phyloP scores from a whole-genome alignment of 1,140 invertebrate genomes.

The Drosophila obscura region DNA sequence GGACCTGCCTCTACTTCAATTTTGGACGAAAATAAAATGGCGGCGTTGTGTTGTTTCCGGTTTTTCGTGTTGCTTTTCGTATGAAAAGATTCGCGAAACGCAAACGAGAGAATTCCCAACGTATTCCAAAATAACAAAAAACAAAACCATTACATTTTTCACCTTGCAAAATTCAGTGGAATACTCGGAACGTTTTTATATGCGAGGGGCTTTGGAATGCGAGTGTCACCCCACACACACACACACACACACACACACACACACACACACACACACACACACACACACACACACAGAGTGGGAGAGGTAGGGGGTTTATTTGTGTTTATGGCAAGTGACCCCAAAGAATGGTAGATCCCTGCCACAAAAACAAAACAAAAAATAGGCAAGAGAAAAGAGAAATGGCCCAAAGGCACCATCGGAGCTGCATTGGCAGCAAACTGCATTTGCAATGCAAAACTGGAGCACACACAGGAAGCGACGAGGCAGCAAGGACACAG shows the following conservation, averaged over 20 bases:
- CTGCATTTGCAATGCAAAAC: constrained; percentile 68
- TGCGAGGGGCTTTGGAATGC: constrained; percentile 1
- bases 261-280: constrained; percentile 4
- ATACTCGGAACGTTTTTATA: constrained; percentile 19
- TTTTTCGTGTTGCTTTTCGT: constrained; percentile 23
- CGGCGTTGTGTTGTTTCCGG: constrained; percentile 60
- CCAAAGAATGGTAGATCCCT: constrained; percentile 28
- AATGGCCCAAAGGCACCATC: constrained; percentile 27
- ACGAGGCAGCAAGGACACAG: constrained; percentile 38
- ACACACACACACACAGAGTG: constrained; percentile 2
- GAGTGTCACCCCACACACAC: constrained; percentile 15
- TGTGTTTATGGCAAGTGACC: constrained; percentile 57
- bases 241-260: constrained; percentile 6
- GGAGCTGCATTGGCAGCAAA: constrained; percentile 22
- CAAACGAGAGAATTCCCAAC: constrained; percentile 6
- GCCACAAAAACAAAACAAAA: constrained; percentile 10
- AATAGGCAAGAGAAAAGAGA: constrained; percentile 9
- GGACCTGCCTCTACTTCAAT: constrained; percentile 28
- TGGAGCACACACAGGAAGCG: constrained; percentile 69
- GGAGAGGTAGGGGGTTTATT: constrained; percentile 23
- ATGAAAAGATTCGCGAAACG: constrained; percentile 3
- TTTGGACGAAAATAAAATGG: constrained; percentile 63
- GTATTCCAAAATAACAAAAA: constrained; percentile 11
- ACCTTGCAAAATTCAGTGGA: constrained; percentile 54
- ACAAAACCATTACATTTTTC: constrained; percentile 53